Conservation (phyloP, 2,113 vertebrate genomes). For the Calyptomena viridis region DNA sequence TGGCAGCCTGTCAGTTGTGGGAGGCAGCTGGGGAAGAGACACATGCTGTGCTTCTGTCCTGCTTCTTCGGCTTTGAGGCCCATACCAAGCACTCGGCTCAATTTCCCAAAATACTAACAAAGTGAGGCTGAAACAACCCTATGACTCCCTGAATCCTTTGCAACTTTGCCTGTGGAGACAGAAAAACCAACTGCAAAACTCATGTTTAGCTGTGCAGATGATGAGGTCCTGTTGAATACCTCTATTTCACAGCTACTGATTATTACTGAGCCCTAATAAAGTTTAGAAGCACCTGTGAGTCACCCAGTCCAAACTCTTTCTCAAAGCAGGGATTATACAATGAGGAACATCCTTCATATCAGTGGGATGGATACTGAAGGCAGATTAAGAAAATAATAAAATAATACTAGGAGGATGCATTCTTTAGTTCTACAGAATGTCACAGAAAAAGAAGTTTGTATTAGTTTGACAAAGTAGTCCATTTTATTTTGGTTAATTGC, state of each 20-base stretch:
- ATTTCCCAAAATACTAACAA: neutral
- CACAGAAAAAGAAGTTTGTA: neutral
- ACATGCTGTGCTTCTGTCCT: neutral
- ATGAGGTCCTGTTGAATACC: neutral
- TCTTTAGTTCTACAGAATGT: neutral
- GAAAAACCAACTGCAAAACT: neutral
- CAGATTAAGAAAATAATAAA: neutral
- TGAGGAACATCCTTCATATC: neutral
- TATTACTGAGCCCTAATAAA: neutral
- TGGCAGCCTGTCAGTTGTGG: neutral
- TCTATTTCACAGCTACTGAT: neutral
- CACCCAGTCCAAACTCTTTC: neutral
- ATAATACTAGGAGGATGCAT: neutral
- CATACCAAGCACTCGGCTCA: neutral
- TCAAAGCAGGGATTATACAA: neutral
- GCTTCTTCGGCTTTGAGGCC: neutral
- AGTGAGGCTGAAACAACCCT: neutral
- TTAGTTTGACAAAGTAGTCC: neutral
- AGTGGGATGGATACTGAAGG: neutral
- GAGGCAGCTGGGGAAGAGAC: neutral
- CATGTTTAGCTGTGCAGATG: neutral
- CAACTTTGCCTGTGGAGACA: neutral
- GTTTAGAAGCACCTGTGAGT: neutral
- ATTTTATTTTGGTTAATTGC: neutral
- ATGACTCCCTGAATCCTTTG: neutral